These are phyloP conservation scores for Furcula furcula DNA, from an alignment of 2,888 invertebrate genomes.

Conservation along the genomic window DNA sequence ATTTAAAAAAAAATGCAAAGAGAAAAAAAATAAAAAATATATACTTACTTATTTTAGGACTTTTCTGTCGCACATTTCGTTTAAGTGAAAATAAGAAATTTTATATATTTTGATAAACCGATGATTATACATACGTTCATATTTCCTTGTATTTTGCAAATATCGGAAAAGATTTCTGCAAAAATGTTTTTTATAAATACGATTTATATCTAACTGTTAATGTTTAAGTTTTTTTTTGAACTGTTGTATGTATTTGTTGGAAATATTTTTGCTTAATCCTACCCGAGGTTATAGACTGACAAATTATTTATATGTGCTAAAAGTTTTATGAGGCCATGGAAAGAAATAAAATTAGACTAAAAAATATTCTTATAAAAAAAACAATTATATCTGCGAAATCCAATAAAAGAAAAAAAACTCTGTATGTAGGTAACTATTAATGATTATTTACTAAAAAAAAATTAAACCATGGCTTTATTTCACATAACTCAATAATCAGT, in stretches of 20 bases:
- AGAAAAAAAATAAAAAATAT: conserved; percentile 30
- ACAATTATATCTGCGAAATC: background rate
- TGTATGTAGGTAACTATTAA: no score
- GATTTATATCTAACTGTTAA: conserved; percentile 29
- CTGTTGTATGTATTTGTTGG: conserved; percentile 37
- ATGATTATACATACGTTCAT: conserved; percentile 50
- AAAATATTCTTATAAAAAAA: no score
- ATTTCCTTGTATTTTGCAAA: conserved; percentile 39
- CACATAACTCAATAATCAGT: conserved; percentile 23
- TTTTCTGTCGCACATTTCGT: conserved; percentile 42
- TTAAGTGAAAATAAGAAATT: conserved; percentile 33
- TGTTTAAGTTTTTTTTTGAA: conserved; percentile 31
- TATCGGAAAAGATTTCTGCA: conserved; percentile 56
- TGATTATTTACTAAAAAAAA: no score
- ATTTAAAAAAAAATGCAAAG: conserved; percentile 39
- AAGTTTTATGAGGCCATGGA: no score
- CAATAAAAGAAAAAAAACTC: no score
- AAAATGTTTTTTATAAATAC: conserved; percentile 43
- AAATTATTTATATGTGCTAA: no score
- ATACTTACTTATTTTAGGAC: conserved; percentile 35
- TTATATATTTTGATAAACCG: conserved; percentile 36
- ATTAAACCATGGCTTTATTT: background rate
- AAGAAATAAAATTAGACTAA: no score
- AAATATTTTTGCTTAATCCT: conserved; percentile 48
- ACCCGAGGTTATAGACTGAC: conserved; percentile 41